Conservation (phyloP, 2,113 vertebrate genomes). For the Myiopsitta monachus region DNA sequence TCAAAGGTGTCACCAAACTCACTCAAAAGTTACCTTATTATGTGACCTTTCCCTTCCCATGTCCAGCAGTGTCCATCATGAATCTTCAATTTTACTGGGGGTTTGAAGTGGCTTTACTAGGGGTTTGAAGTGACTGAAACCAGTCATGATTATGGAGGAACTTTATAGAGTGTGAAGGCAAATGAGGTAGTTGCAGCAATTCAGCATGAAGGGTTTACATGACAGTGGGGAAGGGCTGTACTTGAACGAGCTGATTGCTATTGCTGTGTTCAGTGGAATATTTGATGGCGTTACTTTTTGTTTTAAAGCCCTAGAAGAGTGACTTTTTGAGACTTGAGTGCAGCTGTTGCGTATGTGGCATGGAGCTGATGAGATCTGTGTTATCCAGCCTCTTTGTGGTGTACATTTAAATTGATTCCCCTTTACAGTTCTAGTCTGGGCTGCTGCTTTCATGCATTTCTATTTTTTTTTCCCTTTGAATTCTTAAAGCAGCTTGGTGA, state of each 20-base stretch:
- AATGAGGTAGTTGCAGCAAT: background rate
- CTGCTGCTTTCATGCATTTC: background rate
- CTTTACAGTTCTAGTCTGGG: background rate
- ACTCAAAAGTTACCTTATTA: background rate
- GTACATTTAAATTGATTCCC: slow-evolving; percentile 49
- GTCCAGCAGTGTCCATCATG: background rate
- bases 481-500: background rate
- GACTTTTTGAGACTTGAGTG: background rate
- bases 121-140: background rate
- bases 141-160: background rate
- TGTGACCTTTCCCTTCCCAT: background rate
- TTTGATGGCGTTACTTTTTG: slow-evolving; percentile 13
- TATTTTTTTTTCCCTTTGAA: background rate
- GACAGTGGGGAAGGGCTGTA: background rate
- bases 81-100: background rate
- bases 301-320: slow-evolving; percentile 30
- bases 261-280: background rate
- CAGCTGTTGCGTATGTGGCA: background rate
- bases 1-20: background rate
- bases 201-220: background rate
- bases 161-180: background rate
- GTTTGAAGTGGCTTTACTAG: background rate
- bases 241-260: background rate
- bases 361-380: background rate
- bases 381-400: slow-evolving; percentile 4